Percentiles rank a stretch among this genome's conserved stretches.
Conservation (phyloP, 1,140 invertebrate genomes). For the Lordiphosa clarofinis region DNA sequence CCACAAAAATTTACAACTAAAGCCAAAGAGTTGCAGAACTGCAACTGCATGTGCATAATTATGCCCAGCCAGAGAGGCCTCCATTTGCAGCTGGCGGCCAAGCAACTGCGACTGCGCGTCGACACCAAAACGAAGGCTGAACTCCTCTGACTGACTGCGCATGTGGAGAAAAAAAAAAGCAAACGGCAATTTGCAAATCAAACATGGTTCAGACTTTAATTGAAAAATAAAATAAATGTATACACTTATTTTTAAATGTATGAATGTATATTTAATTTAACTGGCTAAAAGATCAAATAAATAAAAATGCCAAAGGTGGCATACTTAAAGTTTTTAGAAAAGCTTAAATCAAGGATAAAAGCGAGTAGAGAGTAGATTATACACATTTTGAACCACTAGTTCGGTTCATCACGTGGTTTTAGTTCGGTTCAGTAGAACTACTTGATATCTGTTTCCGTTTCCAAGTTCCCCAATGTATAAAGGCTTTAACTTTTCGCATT, state of each 20-base stretch:
- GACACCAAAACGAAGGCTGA: constrained; percentile 23
- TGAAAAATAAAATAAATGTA: constrained; percentile 2
- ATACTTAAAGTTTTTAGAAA: too few species aligned
- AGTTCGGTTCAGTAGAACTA: too few species aligned
- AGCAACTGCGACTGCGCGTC: constrained; percentile 32
- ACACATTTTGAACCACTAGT: too few species aligned
- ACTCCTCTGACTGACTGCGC: background rate
- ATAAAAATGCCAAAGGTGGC: constrained; percentile 23
- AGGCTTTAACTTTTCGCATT: too few species aligned
- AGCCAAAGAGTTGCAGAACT: constrained; percentile 6
- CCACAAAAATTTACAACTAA: constrained; percentile 37
- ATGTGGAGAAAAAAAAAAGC: constrained; percentile 10
- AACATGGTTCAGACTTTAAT: constrained; percentile 27
- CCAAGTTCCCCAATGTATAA: too few species aligned
- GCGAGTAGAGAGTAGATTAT: too few species aligned
- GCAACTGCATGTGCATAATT: constrained; percentile 51
- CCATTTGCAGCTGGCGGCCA: constrained; percentile 12
- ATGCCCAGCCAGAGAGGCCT: constrained; percentile 31
- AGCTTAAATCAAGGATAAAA: too few species aligned
- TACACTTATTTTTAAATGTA: background rate
- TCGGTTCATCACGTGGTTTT: too few species aligned
- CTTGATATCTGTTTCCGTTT: too few species aligned
- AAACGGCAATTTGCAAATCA: constrained; percentile 44
- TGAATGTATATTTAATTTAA: constrained; percentile 9
- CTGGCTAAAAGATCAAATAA: constrained; percentile 9